Evolutionary conservation across 2,888 invertebrate genomes (phyloP).

Genomic region (Phymatocera aterrima): DNA sequence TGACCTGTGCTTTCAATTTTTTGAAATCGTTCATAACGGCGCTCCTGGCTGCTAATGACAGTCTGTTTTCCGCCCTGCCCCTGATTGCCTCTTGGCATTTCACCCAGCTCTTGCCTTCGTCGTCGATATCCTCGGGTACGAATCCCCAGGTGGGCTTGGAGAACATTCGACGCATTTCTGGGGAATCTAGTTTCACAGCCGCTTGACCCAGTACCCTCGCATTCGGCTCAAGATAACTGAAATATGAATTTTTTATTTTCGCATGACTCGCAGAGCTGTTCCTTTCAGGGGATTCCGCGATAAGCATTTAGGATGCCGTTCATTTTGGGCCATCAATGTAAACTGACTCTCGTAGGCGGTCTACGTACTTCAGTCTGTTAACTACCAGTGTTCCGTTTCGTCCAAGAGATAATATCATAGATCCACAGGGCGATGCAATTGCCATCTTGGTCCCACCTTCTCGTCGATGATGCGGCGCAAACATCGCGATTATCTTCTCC

Average conservation of each 20-base stretch:
- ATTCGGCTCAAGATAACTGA: conserved; percentile 35
- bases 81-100: conserved; percentile 51
- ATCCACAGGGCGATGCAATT: conserved; percentile 69
- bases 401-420: conserved; percentile 73
- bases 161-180: conserved; percentile 38
- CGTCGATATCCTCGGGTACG: conserved; percentile 35
- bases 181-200: conserved; percentile 24
- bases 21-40: conserved; percentile 70
- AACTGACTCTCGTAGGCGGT: background rate
- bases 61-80: conserved; percentile 54
- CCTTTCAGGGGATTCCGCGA: background rate
- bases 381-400: conserved; percentile 71
- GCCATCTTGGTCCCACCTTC: conserved; percentile 76
- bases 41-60: conserved; percentile 63
- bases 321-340: background rate
- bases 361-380: conserved; percentile 55
- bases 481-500: conserved; percentile 59
- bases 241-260: background rate
- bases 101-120: conserved; percentile 59
- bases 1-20: conserved; percentile 65
- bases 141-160: conserved; percentile 40
- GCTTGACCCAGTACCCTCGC: conserved; percentile 19
- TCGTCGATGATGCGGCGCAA: conserved; percentile 73
- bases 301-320: background rate
- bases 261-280: background rate